Evolutionary conservation across 2,113 vertebrate genomes (phyloP).

Genomic region (Aegotheles bennettii): DNA sequence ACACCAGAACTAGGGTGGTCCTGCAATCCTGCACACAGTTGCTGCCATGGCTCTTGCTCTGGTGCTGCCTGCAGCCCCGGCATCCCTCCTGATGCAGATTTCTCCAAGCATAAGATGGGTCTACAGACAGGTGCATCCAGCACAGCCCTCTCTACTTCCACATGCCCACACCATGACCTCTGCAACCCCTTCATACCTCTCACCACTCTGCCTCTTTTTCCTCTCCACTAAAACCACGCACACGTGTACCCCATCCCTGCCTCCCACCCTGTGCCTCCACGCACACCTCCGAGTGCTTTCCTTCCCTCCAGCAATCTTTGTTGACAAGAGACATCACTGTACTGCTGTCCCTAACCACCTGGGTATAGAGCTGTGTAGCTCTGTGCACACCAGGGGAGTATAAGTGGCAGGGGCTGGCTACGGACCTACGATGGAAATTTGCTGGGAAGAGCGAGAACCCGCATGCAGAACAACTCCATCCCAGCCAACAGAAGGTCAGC

Average conservation of each 20-base stretch:
- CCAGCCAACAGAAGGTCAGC: not conserved
- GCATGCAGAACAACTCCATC: not conserved
- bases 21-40: rapidly evolving
- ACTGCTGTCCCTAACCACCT: not conserved
- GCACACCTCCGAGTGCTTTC: rapidly evolving
- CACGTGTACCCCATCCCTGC: rapidly evolving
- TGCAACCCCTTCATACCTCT: rapidly evolving
- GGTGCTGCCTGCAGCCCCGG: not conserved
- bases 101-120: not conserved
- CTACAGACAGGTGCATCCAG: not conserved
- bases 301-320: not conserved
- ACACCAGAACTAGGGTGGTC: not conserved
- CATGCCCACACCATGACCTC: rapidly evolving
- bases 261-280: not conserved
- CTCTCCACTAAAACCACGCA: not conserved
- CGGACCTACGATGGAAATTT: rapidly evolving
- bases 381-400: not conserved
- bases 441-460: not conserved
- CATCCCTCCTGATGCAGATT: rapidly evolving
- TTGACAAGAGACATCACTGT: not conserved
- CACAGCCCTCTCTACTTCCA: not conserved
- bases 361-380: not conserved
- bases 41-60: not conserved
- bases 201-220: not conserved
- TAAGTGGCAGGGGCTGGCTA: not conserved